A percentile compares a stretch with the other conserved stretches of the same genome.
Evolutionary conservation across 2,797 vertebrate genomes (phyloP).

Genomic region (Crocidura indochinensis): DNA sequence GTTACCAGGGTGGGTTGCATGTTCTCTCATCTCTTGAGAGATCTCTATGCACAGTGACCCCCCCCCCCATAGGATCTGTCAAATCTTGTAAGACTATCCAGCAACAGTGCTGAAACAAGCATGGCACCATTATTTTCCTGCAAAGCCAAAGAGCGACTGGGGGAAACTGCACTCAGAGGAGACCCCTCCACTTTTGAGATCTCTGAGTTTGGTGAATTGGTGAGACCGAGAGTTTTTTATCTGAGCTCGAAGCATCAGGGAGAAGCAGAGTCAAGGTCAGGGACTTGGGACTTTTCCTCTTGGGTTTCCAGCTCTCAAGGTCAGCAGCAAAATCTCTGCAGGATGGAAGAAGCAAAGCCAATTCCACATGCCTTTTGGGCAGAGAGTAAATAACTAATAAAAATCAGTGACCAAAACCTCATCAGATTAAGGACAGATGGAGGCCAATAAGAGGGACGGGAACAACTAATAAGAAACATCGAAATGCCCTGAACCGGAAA

Average conservation of each 20-base stretch:
- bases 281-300: neutral
- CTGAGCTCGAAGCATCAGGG: neutral
- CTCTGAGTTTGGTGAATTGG: neutral
- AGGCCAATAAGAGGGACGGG: slow-evolving; percentile 18
- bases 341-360: neutral
- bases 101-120: slow-evolving; percentile 1
- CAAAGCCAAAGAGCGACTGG: neutral
- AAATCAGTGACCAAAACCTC: slow-evolving; percentile 65
- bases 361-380: neutral
- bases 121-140: neutral
- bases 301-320: slow-evolving; percentile 60
- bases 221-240: neutral
- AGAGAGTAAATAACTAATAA: slow-evolving; percentile 68
- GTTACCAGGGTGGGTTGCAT: neutral
- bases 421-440: slow-evolving; percentile 10
- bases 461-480: neutral
- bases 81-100: neutral
- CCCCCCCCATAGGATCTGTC: neutral
- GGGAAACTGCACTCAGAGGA: neutral
- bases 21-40: slow-evolving; percentile 1
- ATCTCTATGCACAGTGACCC: neutral
- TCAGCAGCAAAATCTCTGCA: slow-evolving; percentile 18
- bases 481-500: rapidly evolving
- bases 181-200: neutral
- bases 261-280: neutral